These are phyloP conservation scores for Sinelater perroti DNA, from an alignment of 2,888 invertebrate genomes.

Conservation along the genomic window DNA sequence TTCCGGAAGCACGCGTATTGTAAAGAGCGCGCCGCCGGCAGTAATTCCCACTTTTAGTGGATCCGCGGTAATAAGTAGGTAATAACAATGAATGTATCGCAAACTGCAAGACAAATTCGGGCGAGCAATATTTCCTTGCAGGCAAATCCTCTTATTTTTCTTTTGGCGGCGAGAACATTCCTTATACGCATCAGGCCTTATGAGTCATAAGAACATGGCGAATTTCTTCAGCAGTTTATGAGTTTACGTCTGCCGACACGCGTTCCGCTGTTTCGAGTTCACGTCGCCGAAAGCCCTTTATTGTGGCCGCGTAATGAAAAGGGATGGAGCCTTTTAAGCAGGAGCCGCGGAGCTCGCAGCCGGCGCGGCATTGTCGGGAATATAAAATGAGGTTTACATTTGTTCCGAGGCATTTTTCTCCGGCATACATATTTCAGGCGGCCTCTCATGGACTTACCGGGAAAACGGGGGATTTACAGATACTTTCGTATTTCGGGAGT, in stretches of 20 bases:
- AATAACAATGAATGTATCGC: constrained; percentile 18
- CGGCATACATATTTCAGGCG: constrained; percentile 29
- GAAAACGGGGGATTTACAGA: constrained; percentile 29
- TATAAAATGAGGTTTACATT: constrained; percentile 34
- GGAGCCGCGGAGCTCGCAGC: constrained; percentile 24
- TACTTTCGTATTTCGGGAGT: constrained; percentile 21
- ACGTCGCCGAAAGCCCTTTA: constrained; percentile 27
- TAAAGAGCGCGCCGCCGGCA: too few relatives aligned
- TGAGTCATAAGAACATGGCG: constrained; percentile 19
- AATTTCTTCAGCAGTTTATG: constrained; percentile 25
- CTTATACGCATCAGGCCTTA: constrained; percentile 20
- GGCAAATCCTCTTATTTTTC: constrained; percentile 23
- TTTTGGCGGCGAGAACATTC: constrained; percentile 16
- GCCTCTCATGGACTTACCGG: constrained; percentile 25
- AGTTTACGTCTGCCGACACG: constrained; percentile 20
- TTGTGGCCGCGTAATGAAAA: constrained; percentile 30
- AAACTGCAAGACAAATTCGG: constrained; percentile 20
- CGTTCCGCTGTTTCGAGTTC: constrained; percentile 28
- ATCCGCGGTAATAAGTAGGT: constrained; percentile 12
- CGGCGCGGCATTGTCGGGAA: constrained; percentile 26
- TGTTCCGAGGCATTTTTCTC: constrained; percentile 27
- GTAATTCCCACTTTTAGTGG: constrained; percentile 12
- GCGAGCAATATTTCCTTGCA: constrained; percentile 14
- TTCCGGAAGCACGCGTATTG: too few relatives aligned
- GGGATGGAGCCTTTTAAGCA: constrained; percentile 20